Conservation (phyloP, 1,140 invertebrate genomes). For the Aphelenchoides avenae region DNA sequence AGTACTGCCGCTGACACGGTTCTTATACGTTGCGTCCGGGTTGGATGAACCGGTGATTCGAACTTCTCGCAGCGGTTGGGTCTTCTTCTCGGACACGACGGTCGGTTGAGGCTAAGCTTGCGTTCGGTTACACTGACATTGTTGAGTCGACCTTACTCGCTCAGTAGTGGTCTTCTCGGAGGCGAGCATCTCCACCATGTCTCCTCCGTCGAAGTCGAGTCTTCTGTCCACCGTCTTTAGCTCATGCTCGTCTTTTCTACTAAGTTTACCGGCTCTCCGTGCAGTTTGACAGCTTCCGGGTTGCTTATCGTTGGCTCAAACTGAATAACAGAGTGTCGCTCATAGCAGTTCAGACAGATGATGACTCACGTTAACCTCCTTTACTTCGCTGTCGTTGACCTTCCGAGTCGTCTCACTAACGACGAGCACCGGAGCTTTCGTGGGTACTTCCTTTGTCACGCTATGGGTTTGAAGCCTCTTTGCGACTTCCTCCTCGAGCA, state of each 20-base stretch:
- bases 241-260: slow-evolving; percentile 20
- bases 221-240: slow-evolving; percentile 35
- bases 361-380: slow-evolving; percentile 2
- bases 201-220: slow-evolving; percentile 7
- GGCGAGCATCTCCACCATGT: background rate
- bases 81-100: background rate
- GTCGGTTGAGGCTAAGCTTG: background rate
- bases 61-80: background rate
- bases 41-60: background rate
- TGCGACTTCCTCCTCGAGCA: slow-evolving; percentile 34
- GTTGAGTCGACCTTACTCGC: background rate
- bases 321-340: background rate
- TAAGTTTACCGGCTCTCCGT: background rate
- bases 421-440: slow-evolving; percentile 10
- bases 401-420: background rate
- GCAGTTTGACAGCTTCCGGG: background rate
- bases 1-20: background rate
- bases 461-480: slow-evolving; percentile 32
- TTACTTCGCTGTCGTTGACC: slow-evolving; percentile 1
- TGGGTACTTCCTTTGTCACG: no score
- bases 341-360: background rate
- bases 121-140: background rate
- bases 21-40: background rate
- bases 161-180: background rate
- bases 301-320: background rate